phyloP scores from a whole-genome alignment of 2,888 invertebrate genomes.

The Autographa gamma region DNA sequence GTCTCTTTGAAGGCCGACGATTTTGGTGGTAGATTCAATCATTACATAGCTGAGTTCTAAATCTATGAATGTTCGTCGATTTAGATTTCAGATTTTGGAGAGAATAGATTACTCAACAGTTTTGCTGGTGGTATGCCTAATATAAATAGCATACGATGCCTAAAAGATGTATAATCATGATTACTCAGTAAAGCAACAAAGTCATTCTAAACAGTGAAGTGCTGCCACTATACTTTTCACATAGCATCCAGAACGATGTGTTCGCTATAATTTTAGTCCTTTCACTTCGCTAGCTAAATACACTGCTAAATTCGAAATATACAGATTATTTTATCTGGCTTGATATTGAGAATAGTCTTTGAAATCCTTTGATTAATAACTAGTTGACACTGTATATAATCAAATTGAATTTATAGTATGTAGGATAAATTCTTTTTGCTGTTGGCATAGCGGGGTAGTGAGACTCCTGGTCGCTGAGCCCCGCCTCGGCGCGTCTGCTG shows the following conservation, averaged over 20 bases:
- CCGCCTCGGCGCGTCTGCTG: conserved; percentile 7
- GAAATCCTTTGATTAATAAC: conserved; percentile 49
- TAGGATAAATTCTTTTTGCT: conserved; percentile 38
- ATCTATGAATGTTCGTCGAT: neutral
- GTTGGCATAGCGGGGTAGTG: conserved; percentile 7
- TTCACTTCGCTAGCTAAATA: conserved; percentile 62
- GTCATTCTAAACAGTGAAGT: conserved; percentile 38
- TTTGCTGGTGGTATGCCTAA: neutral
- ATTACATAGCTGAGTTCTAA: neutral
- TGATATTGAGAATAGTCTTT: conserved; percentile 45
- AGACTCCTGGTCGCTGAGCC: neutral
- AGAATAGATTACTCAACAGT: neutral
- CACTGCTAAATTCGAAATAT: conserved; percentile 46
- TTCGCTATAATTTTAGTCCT: conserved; percentile 62
- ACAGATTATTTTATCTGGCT: conserved; percentile 37
- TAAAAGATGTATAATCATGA: neutral
- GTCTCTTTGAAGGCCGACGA: neutral
- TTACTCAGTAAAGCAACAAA: conserved; percentile 51
- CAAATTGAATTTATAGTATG: conserved; percentile 51
- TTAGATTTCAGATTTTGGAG: neutral
- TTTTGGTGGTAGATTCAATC: neutral
- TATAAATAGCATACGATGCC: neutral
- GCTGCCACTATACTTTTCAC: conserved; percentile 47
- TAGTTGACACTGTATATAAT: conserved; percentile 61
- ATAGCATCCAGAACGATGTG: conserved; percentile 61